Base-by-base conservation (phyloP, 2,888 invertebrate species). In the Orthonevra nobilis region DNA sequence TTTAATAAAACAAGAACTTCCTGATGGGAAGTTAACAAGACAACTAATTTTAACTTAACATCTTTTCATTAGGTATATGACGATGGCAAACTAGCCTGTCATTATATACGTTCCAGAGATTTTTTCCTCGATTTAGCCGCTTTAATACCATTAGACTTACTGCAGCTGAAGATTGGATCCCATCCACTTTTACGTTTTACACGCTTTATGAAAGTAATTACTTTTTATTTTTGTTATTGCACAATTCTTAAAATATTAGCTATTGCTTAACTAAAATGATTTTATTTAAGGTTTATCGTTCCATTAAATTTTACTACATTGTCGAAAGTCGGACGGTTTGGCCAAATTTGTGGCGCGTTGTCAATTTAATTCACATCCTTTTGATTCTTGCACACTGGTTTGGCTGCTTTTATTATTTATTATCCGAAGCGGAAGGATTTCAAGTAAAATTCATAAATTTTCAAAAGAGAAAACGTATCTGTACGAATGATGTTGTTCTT, bases 361-460 rank as follows among this genome's bases (percentile, higher is more conserved):
- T 97, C 86, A 98, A 97, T 90, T 91, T 98, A 81, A 96, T 97
- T 83, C 98, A 98, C 89, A 97, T 98, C 85, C 92, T 98, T 82
- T 92, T 98, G 84, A 95, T 98, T 85, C 91, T 97, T 84, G 97
- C 97, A 52, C 98, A 98, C 88, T 98, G 98, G 98, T 98, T 98
- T 88, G 98, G 98, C 64, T 98, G 97, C 89, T 98, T 98, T 91
- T 98, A 98, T 91, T 98, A 95, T 90, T 90, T 98, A 85, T 92
- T 98, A 64, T 97, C 97, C 3, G 96, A 97, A 87, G 94, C 95
- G 69, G 96, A 97, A 88, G 94, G 94, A 14, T 96, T 96, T 88
- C 92, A 93, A 91, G 93, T 93, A 74, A 89, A 88, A 15, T 23
- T 23, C 23, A 23, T 23, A 23, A 9, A 10, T n/a, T 17, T 9